Evolutionary conservation across 1,140 invertebrate genomes (phyloP).

Genomic region (Brachionus paranguensis): DNA sequence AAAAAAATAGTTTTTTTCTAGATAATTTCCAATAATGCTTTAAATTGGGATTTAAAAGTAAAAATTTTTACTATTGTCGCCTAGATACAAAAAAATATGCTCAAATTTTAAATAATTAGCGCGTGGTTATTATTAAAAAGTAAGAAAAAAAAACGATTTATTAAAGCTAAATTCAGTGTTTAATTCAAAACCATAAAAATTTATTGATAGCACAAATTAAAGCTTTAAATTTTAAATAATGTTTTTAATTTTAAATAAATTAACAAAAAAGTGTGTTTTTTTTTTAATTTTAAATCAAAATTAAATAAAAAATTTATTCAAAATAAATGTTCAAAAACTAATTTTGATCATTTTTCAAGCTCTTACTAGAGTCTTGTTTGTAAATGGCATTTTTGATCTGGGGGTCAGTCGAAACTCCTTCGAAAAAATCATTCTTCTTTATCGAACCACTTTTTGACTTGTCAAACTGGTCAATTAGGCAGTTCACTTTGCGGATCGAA

Average conservation of each 20-base stretch:
- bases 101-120: background rate
- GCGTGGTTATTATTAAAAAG: background rate
- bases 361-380: conserved; percentile 12
- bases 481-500: background rate
- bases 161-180: background rate
- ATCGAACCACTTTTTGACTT: background rate
- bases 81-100: background rate
- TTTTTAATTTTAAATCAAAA: too few species aligned
- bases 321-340: background rate
- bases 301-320: background rate
- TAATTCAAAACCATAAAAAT: background rate
- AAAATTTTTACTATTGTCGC: background rate
- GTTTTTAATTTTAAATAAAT: background rate
- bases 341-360: background rate
- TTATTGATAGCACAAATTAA: background rate
- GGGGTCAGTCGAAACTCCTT: conserved; percentile 2
- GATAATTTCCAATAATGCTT: background rate
- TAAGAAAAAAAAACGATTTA: background rate
- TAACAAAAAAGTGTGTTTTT: background rate
- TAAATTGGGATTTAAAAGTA: background rate
- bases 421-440: background rate
- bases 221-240: background rate
- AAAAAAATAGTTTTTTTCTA: background rate
- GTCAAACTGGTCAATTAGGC: background rate
- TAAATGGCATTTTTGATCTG: background rate